A percentile compares a stretch with the other conserved stretches of the same genome.
Conservation (phyloP, 1,140 invertebrate genomes). For the Tribolium madens region DNA sequence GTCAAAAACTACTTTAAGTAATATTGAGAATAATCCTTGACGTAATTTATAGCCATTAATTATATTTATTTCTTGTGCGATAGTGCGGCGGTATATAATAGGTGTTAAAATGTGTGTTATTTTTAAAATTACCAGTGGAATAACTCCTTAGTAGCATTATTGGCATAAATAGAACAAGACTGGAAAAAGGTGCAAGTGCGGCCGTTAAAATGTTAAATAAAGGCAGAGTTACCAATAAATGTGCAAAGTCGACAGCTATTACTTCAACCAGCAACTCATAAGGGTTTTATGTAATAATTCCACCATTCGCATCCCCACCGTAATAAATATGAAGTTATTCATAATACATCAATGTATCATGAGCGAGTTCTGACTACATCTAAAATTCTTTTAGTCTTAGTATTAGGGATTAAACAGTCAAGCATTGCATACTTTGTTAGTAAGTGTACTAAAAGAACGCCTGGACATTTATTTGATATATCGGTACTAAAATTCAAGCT, state of each 20-base stretch:
- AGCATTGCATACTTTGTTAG: constrained; percentile 16
- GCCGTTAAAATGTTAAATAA: constrained; percentile 33
- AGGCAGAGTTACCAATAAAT: constrained; percentile 32
- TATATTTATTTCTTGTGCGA: not conserved
- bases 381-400: not conserved
- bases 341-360: constrained; percentile 33
- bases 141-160: constrained; percentile 9
- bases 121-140: constrained; percentile 9
- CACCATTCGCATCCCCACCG: constrained; percentile 18
- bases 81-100: not conserved
- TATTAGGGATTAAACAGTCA: constrained; percentile 13
- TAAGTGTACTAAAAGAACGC: constrained; percentile 8
- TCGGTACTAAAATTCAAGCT: constrained; percentile 30
- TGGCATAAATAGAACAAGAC: not conserved
- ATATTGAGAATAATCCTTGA: not conserved
- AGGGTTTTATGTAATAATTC: constrained; percentile 36
- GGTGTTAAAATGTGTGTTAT: not conserved
- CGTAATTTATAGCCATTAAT: not conserved
- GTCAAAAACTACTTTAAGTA: no score
- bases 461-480: constrained; percentile 31
- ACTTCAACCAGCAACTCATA: constrained; percentile 31
- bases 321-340: constrained; percentile 17
- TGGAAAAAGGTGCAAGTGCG: constrained; percentile 21
- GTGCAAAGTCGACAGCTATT: constrained; percentile 34
- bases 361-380: constrained; percentile 4